Conservation (phyloP, 2,888 invertebrate genomes). For the Aphodius sticticus region DNA sequence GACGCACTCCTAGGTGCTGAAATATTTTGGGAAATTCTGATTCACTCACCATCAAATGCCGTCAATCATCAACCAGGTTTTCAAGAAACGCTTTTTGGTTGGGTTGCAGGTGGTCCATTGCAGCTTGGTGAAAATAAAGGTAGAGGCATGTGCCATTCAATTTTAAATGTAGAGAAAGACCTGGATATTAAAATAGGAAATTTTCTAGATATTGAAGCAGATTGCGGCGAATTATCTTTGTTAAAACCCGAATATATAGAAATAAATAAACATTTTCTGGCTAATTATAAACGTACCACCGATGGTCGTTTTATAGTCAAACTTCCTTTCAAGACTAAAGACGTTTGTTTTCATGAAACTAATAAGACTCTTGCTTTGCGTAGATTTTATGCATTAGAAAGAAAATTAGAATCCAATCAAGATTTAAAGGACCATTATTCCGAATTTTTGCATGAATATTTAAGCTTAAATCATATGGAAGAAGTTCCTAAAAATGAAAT, state of each 20-base stretch:
- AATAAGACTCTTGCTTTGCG: no score
- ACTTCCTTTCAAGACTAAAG: background rate
- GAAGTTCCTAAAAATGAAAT: no score
- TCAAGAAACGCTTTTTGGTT: conserved; percentile 32
- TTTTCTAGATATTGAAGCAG: background rate
- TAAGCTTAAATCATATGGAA: no score
- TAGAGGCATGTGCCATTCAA: background rate
- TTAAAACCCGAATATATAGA: background rate
- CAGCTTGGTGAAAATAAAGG: background rate
- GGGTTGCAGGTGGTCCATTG: conserved; percentile 27
- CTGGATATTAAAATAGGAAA: background rate
- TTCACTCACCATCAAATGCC: background rate
- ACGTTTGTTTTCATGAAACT: no score
- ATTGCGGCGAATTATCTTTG: background rate
- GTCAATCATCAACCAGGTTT: conserved; percentile 27
- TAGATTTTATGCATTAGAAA: no score
- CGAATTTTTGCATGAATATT: no score
- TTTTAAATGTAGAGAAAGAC: background rate
- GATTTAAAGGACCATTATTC: no score
- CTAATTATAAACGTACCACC: background rate
- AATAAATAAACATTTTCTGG: background rate
- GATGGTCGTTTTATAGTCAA: conserved; percentile 11
- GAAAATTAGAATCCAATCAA: no score
- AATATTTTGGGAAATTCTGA: conserved; percentile 36
- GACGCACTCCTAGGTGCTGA: conserved; percentile 41